These are phyloP conservation scores for Brenthis ino DNA, from an alignment of 2,888 invertebrate species.

Conservation along the genomic window DNA sequence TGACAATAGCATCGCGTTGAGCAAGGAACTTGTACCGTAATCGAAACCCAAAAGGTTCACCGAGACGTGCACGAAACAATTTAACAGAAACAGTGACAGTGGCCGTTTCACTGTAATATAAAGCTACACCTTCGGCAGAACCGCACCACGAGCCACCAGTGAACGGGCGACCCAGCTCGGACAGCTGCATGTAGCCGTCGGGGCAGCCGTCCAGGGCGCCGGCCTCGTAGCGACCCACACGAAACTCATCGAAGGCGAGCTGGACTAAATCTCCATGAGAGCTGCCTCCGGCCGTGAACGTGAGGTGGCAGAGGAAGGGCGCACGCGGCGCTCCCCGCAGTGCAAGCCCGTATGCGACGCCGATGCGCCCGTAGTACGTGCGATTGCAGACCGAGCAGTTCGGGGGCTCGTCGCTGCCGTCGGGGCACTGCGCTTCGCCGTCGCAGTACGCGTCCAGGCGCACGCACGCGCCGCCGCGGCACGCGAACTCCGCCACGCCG, in stretches of 20 bases:
- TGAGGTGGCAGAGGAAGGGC: conserved; percentile 94
- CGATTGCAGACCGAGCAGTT: conserved; percentile 93
- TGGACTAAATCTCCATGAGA: conserved; percentile 94
- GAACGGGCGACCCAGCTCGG: conserved; percentile 92
- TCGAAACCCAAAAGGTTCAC: conserved; percentile 90
- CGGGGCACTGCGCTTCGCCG: conserved; percentile 91
- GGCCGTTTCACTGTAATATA: conserved; percentile 94
- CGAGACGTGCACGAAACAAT: conserved; percentile 87
- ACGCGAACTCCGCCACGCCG: conserved; percentile 67
- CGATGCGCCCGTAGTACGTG: conserved; percentile 94
- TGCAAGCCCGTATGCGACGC: conserved; percentile 90
- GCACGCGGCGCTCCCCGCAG: conserved; percentile 89
- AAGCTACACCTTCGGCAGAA: conserved; percentile 88
- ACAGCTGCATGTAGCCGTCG: conserved; percentile 93
- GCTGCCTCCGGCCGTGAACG: conserved; percentile 94
- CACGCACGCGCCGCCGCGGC: conserved; percentile 87
- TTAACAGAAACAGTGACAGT: conserved; percentile 93
- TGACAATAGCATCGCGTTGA: conserved; percentile 89
- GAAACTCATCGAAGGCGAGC: conserved; percentile 94
- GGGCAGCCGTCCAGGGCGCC: conserved; percentile 90
- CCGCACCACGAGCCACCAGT: conserved; percentile 96
- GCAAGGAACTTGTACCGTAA: conserved; percentile 92
- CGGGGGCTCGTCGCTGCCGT: conserved; percentile 92
- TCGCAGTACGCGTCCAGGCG: conserved; percentile 93
- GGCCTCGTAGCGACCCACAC: conserved; percentile 90